These are phyloP conservation scores for Argynnis bischoffii DNA, from an alignment of 2,888 invertebrate genomes.

Conservation along the genomic window DNA sequence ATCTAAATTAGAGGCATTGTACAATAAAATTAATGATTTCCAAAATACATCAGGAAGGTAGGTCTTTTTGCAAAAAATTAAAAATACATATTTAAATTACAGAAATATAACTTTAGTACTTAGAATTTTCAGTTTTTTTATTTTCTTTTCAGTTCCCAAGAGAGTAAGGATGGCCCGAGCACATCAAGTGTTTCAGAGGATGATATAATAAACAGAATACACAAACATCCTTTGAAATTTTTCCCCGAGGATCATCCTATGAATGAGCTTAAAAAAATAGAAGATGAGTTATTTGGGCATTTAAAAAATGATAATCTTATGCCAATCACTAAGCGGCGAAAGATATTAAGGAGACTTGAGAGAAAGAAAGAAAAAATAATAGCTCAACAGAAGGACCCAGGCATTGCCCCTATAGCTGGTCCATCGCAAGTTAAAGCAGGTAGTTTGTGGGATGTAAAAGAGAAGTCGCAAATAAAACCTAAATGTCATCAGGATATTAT, in stretches of 20 bases:
- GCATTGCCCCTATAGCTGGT: constrained; percentile 41
- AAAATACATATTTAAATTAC: not conserved
- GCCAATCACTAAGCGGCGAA: constrained; percentile 70
- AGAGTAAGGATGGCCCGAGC: constrained; percentile 45
- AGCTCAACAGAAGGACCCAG: constrained; percentile 50
- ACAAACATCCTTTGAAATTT: constrained; percentile 50
- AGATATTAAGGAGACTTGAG: constrained; percentile 72
- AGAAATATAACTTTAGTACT: no score
- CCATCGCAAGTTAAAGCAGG: constrained; percentile 49
- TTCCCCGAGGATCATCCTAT: constrained; percentile 78
- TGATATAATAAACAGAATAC: constrained; percentile 47
- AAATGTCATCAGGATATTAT: constrained; percentile 41
- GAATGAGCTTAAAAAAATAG: constrained; percentile 75
- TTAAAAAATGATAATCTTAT: constrained; percentile 62
- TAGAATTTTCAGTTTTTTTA: not conserved
- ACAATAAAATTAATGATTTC: constrained; percentile 59
- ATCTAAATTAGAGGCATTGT: constrained; percentile 56
- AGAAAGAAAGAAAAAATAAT: constrained; percentile 64
- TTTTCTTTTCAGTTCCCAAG: constrained; percentile 46
- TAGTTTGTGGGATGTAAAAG: constrained; percentile 73
- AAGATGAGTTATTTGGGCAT: constrained; percentile 73
- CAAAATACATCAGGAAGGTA: constrained; percentile 54
- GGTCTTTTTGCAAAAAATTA: constrained; percentile 2
- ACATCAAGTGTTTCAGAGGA: constrained; percentile 47
- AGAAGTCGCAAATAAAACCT: constrained; percentile 46